phyloP scores from a whole-genome alignment of 2,113 vertebrate genomes.

The Ceyx cyanopectus region DNA sequence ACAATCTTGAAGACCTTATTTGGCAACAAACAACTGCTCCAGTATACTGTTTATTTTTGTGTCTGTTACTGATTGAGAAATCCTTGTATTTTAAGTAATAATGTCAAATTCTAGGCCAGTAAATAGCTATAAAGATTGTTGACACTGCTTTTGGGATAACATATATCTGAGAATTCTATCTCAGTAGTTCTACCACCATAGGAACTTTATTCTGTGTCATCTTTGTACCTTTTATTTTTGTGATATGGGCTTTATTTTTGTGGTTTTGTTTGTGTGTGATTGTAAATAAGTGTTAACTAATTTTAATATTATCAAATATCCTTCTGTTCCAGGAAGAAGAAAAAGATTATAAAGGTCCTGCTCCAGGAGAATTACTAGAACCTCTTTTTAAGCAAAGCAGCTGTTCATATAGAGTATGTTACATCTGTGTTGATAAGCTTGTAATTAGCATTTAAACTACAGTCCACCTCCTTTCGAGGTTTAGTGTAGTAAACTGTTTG shows the following conservation, averaged over 20 bases:
- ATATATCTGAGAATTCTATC: background rate
- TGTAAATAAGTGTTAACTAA: background rate
- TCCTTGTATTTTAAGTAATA: background rate
- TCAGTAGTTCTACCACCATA: background rate
- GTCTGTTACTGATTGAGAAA: background rate
- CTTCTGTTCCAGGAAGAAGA: constrained; percentile 84
- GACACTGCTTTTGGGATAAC: rapidly evolving
- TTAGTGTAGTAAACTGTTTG: background rate
- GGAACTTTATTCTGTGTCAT: background rate
- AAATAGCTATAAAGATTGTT: background rate
- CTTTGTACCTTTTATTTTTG: background rate
- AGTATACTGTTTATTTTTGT: background rate
- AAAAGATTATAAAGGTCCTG: constrained; percentile 88
- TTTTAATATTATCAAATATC: constrained; percentile 3
- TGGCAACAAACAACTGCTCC: rapidly evolving
- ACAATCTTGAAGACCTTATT: background rate
- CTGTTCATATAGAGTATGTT: constrained; percentile 95
- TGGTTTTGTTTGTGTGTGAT: background rate
- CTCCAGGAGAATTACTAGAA: constrained; percentile 87
- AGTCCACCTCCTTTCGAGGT: background rate
- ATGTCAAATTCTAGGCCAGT: background rate
- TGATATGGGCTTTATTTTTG: background rate
- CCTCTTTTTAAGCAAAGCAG: constrained; percentile 97
- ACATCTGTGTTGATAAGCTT: background rate
- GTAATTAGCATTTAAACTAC: background rate